Evolutionary conservation across 2,888 invertebrate species (phyloP).

Genomic region (Panzeria rudis): DNA sequence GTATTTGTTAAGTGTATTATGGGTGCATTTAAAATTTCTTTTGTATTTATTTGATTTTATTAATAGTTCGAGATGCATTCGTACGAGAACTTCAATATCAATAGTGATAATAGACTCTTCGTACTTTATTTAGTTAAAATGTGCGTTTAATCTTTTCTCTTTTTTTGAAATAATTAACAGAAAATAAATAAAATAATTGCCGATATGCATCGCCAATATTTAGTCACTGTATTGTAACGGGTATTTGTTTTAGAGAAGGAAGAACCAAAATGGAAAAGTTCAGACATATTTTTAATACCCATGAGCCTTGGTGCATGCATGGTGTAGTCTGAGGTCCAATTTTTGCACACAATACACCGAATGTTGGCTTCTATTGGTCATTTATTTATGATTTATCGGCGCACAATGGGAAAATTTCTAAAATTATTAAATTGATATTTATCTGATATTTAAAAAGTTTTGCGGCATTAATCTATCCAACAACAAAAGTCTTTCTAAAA

Average conservation of each 20-base stretch:
- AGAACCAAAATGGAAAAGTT: neutral
- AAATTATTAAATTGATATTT: too few relatives aligned
- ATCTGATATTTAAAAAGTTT: too few relatives aligned
- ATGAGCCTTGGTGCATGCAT: too few relatives aligned
- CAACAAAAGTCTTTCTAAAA: too few relatives aligned
- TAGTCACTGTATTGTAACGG: neutral
- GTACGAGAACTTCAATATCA: neutral
- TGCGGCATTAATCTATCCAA: too few relatives aligned
- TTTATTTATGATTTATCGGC: too few relatives aligned
- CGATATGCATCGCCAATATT: slow-evolving; percentile 18
- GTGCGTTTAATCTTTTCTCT: neutral
- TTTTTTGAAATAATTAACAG: neutral
- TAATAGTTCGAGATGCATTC: neutral
- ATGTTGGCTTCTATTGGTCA: too few relatives aligned
- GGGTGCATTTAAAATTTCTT: neutral
- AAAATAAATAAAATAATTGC: neutral
- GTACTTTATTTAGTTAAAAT: neutral
- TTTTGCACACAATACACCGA: too few relatives aligned
- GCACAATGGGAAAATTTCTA: too few relatives aligned
- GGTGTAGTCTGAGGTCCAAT: too few relatives aligned
- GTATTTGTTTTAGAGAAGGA: neutral
- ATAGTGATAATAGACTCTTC: slow-evolving; percentile 25
- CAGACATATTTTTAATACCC: too few relatives aligned
- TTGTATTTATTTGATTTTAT: slow-evolving; percentile 24
- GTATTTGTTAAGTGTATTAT: too few relatives aligned